Evolutionary conservation across 2,888 invertebrate genomes (phyloP).

Genomic region (Cecidostiba fungosa): DNA sequence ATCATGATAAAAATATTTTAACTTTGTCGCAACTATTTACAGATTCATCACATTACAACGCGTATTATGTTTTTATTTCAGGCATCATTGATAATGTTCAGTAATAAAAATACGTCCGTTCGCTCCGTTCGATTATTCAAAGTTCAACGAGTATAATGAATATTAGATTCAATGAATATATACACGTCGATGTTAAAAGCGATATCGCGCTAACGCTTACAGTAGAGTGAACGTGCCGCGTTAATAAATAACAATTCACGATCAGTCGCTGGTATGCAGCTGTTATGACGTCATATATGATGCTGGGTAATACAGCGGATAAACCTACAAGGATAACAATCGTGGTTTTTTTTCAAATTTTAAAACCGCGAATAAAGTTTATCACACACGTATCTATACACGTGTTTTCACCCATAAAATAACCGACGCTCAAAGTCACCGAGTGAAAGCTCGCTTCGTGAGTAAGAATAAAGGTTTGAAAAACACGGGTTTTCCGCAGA

Average conservation of each 20-base stretch:
- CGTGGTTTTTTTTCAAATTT: not conserved
- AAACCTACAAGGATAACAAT: not conserved
- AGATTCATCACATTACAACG: too few species aligned
- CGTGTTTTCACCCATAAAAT: not conserved
- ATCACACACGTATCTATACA: not conserved
- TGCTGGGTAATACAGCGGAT: not conserved
- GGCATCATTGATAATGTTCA: too few species aligned
- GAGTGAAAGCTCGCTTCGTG: not conserved
- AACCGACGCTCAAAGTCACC: too few species aligned
- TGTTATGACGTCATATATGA: not conserved
- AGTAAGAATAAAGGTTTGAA: not conserved
- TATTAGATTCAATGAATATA: conserved; percentile 36
- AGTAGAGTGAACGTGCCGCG: not conserved
- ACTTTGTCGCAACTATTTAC: not conserved
- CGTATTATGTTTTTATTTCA: too few species aligned
- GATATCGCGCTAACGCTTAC: not conserved
- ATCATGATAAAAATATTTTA: too few species aligned
- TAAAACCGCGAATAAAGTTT: not conserved
- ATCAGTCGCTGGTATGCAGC: not conserved
- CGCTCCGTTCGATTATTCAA: not conserved
- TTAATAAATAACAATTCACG: conserved; percentile 19
- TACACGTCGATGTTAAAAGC: not conserved
- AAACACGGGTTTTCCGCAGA: too few species aligned
- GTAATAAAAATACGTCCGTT: not conserved
- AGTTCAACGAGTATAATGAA: not conserved